phyloP scores from a whole-genome alignment of 2,797 vertebrate genomes.

The Phataginus tricuspis region DNA sequence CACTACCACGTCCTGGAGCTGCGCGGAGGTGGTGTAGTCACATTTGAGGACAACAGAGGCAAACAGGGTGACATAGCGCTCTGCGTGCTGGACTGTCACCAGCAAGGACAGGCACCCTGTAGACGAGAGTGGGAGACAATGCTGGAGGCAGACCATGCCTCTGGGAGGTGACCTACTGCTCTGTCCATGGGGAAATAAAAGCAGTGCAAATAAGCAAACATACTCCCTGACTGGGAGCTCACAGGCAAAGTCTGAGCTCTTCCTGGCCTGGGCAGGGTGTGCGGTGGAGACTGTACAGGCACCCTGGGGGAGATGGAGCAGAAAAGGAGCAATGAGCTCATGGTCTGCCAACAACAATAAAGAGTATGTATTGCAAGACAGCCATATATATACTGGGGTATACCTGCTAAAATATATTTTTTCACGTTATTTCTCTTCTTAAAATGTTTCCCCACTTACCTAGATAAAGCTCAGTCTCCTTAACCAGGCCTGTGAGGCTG shows the following conservation, averaged over 20 bases:
- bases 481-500: background rate
- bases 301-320: background rate
- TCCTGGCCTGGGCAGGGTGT: background rate
- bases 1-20: conserved; percentile 92
- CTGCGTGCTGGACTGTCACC: conserved; percentile 84
- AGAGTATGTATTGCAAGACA: background rate
- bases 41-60: conserved; percentile 90
- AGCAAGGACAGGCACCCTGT: conserved; percentile 86
- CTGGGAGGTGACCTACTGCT: background rate
- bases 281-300: background rate
- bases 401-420: background rate
- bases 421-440: background rate
- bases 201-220: conserved; percentile 48
- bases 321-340: background rate
- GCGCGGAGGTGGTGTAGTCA: conserved; percentile 94
- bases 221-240: background rate
- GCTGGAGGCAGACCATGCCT: background rate
- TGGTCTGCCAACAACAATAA: background rate
- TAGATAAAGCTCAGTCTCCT: background rate
- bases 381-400: background rate
- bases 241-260: background rate
- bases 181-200: conserved; percentile 22
- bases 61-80: conserved; percentile 90
- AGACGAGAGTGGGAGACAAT: conserved; percentile 62
- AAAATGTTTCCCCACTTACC: conserved; percentile 26